A percentile compares a stretch with the other conserved stretches of the same genome.
Conservation (phyloP, 2,797 vertebrate species). For the Neomorphus geoffroyi region DNA sequence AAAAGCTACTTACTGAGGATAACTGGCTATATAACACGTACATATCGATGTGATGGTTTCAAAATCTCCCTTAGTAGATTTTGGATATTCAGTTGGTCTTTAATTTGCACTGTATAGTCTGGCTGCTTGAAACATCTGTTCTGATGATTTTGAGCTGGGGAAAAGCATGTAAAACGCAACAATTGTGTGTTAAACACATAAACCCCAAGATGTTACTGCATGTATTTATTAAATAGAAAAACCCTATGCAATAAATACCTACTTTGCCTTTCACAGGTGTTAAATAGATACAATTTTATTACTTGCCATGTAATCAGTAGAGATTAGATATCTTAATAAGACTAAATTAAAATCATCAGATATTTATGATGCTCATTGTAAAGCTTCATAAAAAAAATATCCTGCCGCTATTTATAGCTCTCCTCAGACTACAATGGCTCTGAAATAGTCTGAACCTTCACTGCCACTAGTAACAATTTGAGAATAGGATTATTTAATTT, state of each 20-base stretch:
- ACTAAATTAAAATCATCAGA: constrained; percentile 60
- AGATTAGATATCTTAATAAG: constrained; percentile 67
- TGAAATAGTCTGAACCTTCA: neutral
- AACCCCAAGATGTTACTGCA: neutral
- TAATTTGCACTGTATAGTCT: neutral
- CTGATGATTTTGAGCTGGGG: neutral
- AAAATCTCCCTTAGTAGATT: constrained; percentile 51
- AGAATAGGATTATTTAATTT: constrained; percentile 36
- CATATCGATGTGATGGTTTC: constrained; percentile 28
- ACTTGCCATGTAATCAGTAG: constrained; percentile 41
- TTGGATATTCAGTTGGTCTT: constrained; percentile 44
- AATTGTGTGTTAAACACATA: constrained; percentile 17
- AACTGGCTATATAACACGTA: constrained; percentile 26
- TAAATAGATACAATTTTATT: constrained; percentile 61
- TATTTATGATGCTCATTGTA: constrained; percentile 63
- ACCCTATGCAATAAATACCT: constrained; percentile 23
- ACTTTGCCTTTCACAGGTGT: constrained; percentile 29
- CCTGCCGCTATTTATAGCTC: constrained; percentile 4
- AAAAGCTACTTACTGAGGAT: constrained; percentile 47
- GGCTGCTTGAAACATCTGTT: constrained; percentile 8
- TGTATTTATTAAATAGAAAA: constrained; percentile 48
- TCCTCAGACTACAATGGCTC: neutral
- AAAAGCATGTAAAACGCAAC: constrained; percentile 24
- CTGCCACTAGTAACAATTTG: neutral
- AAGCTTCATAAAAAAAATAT: constrained; percentile 26